phyloP scores from a whole-genome alignment of 2,888 invertebrate species.

The Conistra vaccinii region DNA sequence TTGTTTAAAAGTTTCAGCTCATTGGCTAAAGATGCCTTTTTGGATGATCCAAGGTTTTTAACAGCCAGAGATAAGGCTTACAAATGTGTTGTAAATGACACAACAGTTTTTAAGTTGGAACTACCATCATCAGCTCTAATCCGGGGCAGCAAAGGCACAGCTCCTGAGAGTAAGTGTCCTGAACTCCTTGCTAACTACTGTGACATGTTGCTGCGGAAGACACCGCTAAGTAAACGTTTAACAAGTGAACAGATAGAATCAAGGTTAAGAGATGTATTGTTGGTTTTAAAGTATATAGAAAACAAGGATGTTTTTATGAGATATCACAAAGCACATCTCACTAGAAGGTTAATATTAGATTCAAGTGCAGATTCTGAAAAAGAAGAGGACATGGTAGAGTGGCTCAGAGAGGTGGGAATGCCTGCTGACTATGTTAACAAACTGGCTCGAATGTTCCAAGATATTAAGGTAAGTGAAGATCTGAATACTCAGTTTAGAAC shows the following conservation, averaged over 20 bases:
- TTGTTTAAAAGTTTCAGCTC: constrained; percentile 98
- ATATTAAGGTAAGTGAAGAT: constrained; percentile 99
- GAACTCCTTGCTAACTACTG: constrained; percentile 99
- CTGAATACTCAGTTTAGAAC: constrained; percentile 97
- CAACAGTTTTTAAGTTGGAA: constrained; percentile 96
- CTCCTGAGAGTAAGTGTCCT: constrained; percentile 99
- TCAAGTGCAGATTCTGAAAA: constrained; percentile 99
- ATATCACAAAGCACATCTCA: constrained; percentile 99
- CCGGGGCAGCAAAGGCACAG: constrained; percentile 92
- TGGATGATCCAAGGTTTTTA: constrained; percentile 98
- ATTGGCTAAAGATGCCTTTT: constrained; percentile 98
- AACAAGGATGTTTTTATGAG: constrained; percentile 99
- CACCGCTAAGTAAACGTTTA: constrained; percentile 98
- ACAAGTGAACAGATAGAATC: constrained; percentile 99
- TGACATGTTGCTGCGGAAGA: constrained; percentile 99
- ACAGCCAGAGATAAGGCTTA: constrained; percentile 99
- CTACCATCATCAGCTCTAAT: constrained; percentile 91
- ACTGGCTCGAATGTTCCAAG: constrained; percentile 99
- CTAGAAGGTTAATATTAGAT: constrained; percentile 98
- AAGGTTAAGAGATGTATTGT: constrained; percentile 97
- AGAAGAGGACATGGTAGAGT: constrained; percentile 99
- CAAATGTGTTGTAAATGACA: constrained; percentile 99
- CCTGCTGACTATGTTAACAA: constrained; percentile 99
- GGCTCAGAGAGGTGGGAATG: constrained; percentile 99
- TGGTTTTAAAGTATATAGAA: constrained; percentile 99